Base-by-base conservation (phyloP, 2,113 vertebrate species). In the Alouatta palliata region DNA sequence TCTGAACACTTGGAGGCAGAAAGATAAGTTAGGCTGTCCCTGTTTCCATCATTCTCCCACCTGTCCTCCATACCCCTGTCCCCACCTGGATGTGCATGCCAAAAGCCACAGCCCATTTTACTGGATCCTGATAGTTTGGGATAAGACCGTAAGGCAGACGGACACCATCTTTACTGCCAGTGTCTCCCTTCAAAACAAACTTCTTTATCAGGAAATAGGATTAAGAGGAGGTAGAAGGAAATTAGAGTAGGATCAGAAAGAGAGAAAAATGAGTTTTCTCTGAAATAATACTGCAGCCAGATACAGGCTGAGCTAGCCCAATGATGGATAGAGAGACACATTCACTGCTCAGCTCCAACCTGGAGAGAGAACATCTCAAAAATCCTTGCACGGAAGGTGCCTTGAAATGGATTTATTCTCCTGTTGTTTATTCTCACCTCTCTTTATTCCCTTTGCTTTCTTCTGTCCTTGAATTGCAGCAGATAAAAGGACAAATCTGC, bases 381-480 rank as follows among this genome's bases (percentile, higher is more conserved):
- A 3, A 30, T 32, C 23, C 56, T 87, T 23, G 21, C 64, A 1
- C 0, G 5, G 30, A 64, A 45, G 58, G 52, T 14, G 35, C 20
- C 66, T 19, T 1, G 4, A 40, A 8, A n/a, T 20, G 4, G 4
- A 5, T 25, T 56, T 25, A 19, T 23, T 90, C 70, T 64, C n/a
- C 4, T 1, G 0, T 49, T 27, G 17, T 23, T 54, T 80, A 71
- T 80, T 54, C 83, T 91, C 40, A 37, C 70, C 37, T 66, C 54
- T n/a, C 76, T 56, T 75, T 32, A 23, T 88, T 61, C 21, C 73
- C 5, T 47, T 40, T 40, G 10, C 52, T 35, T 35, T 73, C 58
- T n/a, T 30, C 68, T 84, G 77, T 35, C 93, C 97, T 96, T 97
- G 86, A 91, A 37, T 80, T 64, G 37, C 61, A 77, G 95, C 80